Conservation (phyloP, 2,797 vertebrate species). For the Mallotus villosus region DNA sequence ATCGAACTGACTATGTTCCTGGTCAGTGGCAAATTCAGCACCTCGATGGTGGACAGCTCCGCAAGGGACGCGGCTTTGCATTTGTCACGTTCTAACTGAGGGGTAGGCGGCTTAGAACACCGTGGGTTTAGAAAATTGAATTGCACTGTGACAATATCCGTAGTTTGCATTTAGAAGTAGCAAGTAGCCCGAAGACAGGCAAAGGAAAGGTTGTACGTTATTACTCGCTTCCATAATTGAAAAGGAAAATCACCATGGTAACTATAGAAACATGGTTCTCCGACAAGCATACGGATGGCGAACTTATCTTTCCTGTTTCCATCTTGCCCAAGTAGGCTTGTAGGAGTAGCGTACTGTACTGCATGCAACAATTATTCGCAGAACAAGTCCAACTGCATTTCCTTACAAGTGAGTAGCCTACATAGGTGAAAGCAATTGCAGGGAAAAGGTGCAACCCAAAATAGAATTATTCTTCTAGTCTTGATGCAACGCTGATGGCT, state of each 20-base stretch:
- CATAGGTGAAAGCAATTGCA: too few species aligned
- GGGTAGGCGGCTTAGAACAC: too few species aligned
- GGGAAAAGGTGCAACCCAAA: too few species aligned
- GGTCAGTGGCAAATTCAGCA: constrained; percentile 58
- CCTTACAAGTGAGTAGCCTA: not conserved
- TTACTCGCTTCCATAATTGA: too few species aligned
- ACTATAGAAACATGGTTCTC: constrained; percentile 51
- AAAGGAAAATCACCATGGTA: constrained; percentile 64
- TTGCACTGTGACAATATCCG: too few species aligned
- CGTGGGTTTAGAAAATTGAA: not conserved
- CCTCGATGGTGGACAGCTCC: constrained; percentile 63
- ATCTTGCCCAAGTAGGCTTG: not conserved
- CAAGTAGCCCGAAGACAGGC: not conserved
- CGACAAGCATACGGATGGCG: constrained; percentile 42
- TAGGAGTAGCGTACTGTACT: not conserved
- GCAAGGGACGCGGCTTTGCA: not conserved
- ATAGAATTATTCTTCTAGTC: too few species aligned
- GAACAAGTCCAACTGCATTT: constrained; percentile 37
- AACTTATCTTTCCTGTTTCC: constrained; percentile 19
- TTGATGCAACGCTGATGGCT: too few species aligned
- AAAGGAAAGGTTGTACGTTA: constrained; percentile 3
- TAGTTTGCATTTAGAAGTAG: not conserved
- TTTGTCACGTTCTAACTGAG: too few species aligned
- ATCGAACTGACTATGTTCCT: constrained; percentile 3
- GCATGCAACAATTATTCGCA: constrained; percentile 6